Evolutionary conservation across 1,140 invertebrate species (phyloP).

Genomic region (Drosophila kohkoa): DNA sequence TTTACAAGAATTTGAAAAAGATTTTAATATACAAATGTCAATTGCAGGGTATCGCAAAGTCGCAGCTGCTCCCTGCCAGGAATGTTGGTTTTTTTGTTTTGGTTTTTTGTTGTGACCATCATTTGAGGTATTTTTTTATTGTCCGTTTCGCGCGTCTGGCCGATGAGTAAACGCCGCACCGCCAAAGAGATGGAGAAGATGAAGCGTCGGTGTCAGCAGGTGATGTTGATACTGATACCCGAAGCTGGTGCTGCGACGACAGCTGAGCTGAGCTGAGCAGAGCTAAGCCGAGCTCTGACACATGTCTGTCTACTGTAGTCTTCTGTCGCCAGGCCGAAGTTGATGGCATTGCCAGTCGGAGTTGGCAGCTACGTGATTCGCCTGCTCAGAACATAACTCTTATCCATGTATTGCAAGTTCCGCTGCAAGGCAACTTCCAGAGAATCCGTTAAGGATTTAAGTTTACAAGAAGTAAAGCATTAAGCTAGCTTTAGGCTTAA

Average conservation of each 20-base stretch:
- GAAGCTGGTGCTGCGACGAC: slow-evolving; percentile 34
- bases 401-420: slow-evolving; percentile 52
- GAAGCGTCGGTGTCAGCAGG: slow-evolving; percentile 73
- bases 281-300: slow-evolving; percentile 46
- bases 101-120: slow-evolving; percentile 50
- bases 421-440: slow-evolving; percentile 43
- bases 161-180: slow-evolving; percentile 75
- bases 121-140: slow-evolving; percentile 62
- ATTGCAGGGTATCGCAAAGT: background rate
- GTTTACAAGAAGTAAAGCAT: background rate
- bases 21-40: too few species aligned
- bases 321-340: slow-evolving; percentile 23
- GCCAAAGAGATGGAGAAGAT: slow-evolving; percentile 73
- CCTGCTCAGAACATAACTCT: slow-evolving; percentile 56
- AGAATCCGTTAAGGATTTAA: slow-evolving; percentile 64
- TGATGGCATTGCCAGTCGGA: slow-evolving; percentile 42
- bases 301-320: slow-evolving; percentile 16
- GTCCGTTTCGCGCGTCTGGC: slow-evolving; percentile 53
- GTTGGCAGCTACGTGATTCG: slow-evolving; percentile 69
- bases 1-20: too few species aligned
- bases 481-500: background rate
- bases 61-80: background rate
- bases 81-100: slow-evolving; percentile 26
- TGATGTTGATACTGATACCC: slow-evolving; percentile 54
- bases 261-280: slow-evolving; percentile 40